These are phyloP conservation scores for Cynopterus sphinx DNA, from an alignment of 2,797 vertebrate genomes.

Conservation along the genomic window DNA sequence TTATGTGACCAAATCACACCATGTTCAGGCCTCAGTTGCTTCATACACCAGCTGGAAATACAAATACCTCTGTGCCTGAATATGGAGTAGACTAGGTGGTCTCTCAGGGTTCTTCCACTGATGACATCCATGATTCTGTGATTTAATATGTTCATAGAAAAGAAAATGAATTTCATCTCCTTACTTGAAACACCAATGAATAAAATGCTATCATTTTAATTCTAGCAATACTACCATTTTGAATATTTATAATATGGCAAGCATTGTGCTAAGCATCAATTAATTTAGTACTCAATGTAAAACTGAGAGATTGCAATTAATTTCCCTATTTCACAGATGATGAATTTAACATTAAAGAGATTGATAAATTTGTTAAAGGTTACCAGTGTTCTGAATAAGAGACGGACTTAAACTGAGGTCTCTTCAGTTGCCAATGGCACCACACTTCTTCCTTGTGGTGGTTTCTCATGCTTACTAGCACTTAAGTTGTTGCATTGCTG, in stretches of 20 bases:
- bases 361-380: not conserved
- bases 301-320: not conserved
- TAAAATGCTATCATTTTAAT: slow-evolving; percentile 10
- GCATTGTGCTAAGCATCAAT: not conserved
- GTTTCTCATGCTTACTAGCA: not conserved
- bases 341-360: not conserved
- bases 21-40: not conserved
- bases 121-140: not conserved
- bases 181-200: not conserved
- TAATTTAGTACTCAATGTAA: not conserved
- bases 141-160: not conserved
- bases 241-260: not conserved
- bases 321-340: not conserved
- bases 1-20: not conserved
- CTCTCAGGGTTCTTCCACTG: not conserved
- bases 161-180: not conserved
- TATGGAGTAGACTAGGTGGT: not conserved
- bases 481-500: not conserved
- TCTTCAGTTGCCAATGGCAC: not conserved
- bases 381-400: not conserved
- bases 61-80: not conserved
- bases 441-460: not conserved
- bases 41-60: not conserved
- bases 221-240: not conserved
- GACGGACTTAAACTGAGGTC: not conserved